phyloP scores from a whole-genome alignment of 2,797 vertebrate genomes.

The Artibeus jamaicensis region DNA sequence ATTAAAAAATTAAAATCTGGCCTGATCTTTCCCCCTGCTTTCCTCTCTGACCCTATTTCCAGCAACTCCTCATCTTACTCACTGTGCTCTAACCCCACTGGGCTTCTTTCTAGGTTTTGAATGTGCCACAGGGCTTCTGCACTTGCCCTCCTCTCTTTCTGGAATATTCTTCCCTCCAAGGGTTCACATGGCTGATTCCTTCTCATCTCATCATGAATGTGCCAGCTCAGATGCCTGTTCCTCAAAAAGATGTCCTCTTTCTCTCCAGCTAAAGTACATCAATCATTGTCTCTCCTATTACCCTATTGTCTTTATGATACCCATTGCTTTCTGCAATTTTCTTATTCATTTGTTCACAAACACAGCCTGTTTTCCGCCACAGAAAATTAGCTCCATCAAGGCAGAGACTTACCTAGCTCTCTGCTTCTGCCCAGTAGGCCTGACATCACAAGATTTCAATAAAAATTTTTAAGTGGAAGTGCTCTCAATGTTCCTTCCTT shows the following conservation, averaged over 20 bases:
- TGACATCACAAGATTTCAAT: neutral
- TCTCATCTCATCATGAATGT: neutral
- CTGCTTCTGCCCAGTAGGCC: neutral
- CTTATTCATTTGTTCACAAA: neutral
- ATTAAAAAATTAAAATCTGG: slow-evolving; percentile 2
- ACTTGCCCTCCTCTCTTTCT: neutral
- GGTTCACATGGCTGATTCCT: neutral
- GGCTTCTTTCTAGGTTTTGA: neutral
- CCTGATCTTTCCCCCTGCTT: neutral
- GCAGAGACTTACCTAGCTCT: neutral
- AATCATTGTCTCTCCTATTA: neutral
- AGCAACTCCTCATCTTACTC: neutral
- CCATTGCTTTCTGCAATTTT: neutral
- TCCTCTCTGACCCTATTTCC: neutral
- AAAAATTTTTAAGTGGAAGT: neutral
- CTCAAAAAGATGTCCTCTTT: neutral
- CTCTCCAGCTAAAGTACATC: neutral
- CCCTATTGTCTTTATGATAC: neutral
- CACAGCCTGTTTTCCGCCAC: neutral
- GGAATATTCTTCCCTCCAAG: neutral
- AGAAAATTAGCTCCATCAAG: neutral
- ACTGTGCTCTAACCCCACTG: neutral
- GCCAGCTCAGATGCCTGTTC: neutral
- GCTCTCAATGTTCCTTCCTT: neutral
- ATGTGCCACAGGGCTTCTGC: neutral